These are phyloP conservation scores for Electrophaes corylata DNA, from an alignment of 2,888 invertebrate species.

Conservation along the genomic window DNA sequence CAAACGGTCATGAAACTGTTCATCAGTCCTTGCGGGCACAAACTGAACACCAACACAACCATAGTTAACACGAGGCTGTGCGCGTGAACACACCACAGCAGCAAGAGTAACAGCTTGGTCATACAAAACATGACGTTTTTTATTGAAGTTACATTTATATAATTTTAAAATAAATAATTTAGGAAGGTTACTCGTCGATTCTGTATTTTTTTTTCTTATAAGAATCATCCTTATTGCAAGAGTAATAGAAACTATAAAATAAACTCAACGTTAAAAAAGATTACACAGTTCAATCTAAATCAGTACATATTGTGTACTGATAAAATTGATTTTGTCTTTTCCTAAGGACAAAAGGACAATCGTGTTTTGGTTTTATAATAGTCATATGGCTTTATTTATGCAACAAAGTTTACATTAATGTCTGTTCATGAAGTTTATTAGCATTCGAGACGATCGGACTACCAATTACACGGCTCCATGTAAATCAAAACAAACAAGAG, in stretches of 20 bases:
- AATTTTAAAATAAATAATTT: too few relatives aligned
- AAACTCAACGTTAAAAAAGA: background rate
- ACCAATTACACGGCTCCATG: conserved; percentile 26
- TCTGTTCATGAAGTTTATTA: conserved; percentile 22
- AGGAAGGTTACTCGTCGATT: too few relatives aligned
- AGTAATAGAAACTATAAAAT: background rate
- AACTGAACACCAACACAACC: conserved; percentile 88
- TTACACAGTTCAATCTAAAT: background rate
- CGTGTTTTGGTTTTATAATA: conserved; percentile 15
- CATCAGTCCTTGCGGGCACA: conserved; percentile 94
- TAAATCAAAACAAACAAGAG: conserved; percentile 34
- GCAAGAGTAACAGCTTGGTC: conserved; percentile 58
- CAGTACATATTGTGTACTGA: background rate
- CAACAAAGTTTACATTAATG: conserved; percentile 13
- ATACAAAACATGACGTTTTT: background rate
- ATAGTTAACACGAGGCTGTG: conserved; percentile 63
- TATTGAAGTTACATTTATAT: too few relatives aligned
- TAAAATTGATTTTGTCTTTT: background rate
- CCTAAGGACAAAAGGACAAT: background rate
- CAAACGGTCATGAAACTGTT: conserved; percentile 95
- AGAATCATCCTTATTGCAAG: background rate
- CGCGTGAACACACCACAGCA: conserved; percentile 60
- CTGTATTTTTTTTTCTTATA: too few relatives aligned
- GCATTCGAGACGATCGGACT: conserved; percentile 22
- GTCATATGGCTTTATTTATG: conserved; percentile 9